phyloP scores from a whole-genome alignment of 2,113 vertebrate genomes.

The Eolophus roseicapilla region DNA sequence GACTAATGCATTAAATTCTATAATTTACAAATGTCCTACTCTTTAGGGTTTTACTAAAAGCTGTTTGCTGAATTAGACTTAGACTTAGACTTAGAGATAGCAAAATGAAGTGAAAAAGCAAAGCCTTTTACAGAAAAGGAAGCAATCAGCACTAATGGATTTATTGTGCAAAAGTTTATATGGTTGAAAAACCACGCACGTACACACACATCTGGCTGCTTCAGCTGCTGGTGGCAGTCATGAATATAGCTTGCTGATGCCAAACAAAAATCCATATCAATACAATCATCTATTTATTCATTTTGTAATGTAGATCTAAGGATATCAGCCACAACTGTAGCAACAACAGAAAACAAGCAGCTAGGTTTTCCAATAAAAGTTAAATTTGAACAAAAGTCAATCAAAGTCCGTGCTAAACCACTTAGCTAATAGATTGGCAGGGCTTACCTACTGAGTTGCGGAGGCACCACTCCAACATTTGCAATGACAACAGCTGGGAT shows the following conservation, averaged over 20 bases:
- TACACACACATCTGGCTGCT: constrained; percentile 40
- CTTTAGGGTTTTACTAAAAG: constrained; percentile 17
- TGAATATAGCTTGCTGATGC: neutral
- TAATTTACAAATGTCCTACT: neutral
- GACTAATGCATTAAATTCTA: constrained; percentile 19
- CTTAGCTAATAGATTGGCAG: neutral
- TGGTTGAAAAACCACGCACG: neutral
- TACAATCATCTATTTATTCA: neutral
- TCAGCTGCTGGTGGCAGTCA: constrained; percentile 1
- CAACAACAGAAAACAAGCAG: neutral
- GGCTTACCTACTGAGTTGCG: neutral
- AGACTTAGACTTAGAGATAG: neutral
- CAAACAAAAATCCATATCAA: neutral
- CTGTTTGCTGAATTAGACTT: constrained; percentile 9
- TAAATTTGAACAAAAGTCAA: neutral
- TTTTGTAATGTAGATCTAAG: neutral
- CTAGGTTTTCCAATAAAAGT: neutral
- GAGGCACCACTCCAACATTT: neutral
- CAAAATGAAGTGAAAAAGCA: constrained; percentile 20
- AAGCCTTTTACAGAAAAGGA: constrained; percentile 1
- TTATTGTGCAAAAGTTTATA: neutral
- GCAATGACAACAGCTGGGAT: neutral
- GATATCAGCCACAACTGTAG: neutral
- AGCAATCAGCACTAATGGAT: constrained; percentile 37
- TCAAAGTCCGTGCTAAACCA: neutral